A percentile compares a stretch with the other conserved stretches of the same genome.
phyloP scores from a whole-genome alignment of 2,797 vertebrate genomes.

The Syndactyla subalaris region DNA sequence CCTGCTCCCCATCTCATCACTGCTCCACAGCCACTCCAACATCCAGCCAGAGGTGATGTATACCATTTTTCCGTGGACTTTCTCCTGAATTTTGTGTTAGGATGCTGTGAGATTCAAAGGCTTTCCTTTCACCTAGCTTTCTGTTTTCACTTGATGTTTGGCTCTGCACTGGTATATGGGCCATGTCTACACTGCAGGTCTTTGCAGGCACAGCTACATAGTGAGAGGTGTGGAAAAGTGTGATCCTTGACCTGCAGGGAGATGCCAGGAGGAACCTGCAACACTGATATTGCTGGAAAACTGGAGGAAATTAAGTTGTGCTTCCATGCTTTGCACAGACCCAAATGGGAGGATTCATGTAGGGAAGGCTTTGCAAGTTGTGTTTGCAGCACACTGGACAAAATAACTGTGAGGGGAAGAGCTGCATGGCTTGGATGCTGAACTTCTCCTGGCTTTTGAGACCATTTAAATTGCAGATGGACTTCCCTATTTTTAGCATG shows the following conservation, averaged over 20 bases:
- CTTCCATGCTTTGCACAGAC: background rate
- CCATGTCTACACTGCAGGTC: background rate
- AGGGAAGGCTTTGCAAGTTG: background rate
- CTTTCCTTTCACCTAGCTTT: background rate
- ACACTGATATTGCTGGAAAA: background rate
- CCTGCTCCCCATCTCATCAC: conserved; percentile 95
- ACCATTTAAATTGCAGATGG: background rate
- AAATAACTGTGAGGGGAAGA: background rate
- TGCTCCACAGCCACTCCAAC: conserved; percentile 94
- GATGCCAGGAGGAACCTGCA: background rate
- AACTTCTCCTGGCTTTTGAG: background rate
- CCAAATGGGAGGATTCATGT: fast-evolving
- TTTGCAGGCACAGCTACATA: background rate
- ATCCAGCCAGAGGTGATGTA: conserved; percentile 90
- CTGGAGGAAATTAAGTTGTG: background rate
- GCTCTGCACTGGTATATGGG: background rate
- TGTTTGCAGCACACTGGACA: background rate
- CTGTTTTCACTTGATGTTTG: background rate
- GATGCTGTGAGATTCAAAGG: background rate
- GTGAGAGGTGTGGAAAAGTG: background rate
- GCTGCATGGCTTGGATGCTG: background rate
- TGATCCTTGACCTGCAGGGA: background rate
- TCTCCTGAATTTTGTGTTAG: background rate
- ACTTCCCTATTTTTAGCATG: background rate
- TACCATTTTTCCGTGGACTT: background rate